Conservation (phyloP, 1,140 invertebrate genomes). For the Pseudomyrmex cubaensis region DNA sequence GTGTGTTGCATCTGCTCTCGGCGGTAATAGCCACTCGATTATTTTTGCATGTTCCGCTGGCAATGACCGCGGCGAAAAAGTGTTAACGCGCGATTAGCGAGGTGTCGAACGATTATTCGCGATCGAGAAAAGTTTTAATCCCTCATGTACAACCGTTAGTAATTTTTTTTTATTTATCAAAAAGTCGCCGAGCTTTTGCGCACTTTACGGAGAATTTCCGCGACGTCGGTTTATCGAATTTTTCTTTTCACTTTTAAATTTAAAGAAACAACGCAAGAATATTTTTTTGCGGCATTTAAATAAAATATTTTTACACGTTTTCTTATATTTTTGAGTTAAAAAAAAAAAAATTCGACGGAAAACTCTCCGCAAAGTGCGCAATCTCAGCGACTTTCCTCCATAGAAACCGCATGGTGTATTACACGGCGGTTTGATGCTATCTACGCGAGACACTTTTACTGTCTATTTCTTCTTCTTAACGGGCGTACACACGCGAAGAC, state of each 20-base stretch:
- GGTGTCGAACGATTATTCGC: not conserved
- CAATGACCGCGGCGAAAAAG: slow-evolving; percentile 27
- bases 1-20: slow-evolving; percentile 35
- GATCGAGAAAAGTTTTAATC: not conserved
- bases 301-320: too few relatives aligned
- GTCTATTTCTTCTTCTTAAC: not conserved
- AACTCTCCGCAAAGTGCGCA: slow-evolving; percentile 6
- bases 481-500: slow-evolving; percentile 35
- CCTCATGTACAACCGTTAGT: too few relatives aligned
- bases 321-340: not conserved
- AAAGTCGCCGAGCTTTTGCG: too few relatives aligned
- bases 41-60: slow-evolving; percentile 34
- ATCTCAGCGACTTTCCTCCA: slow-evolving; percentile 23
- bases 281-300: too few relatives aligned
- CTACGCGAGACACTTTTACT: slow-evolving; percentile 48
- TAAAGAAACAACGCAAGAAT: too few relatives aligned
- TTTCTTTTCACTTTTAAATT: too few relatives aligned
- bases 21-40: not conserved
- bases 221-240: too few relatives aligned
- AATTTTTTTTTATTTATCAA: too few relatives aligned
- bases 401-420: slow-evolving; percentile 35
- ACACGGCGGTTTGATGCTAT: slow-evolving; percentile 4
- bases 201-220: too few relatives aligned
- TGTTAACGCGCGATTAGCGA: slow-evolving; percentile 30
- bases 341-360: not conserved